Evolutionary conservation across 2,888 invertebrate genomes (phyloP), one percentile per base, ranked within the genome.

Genomic region (Lycophotia porphyrea): DNA sequence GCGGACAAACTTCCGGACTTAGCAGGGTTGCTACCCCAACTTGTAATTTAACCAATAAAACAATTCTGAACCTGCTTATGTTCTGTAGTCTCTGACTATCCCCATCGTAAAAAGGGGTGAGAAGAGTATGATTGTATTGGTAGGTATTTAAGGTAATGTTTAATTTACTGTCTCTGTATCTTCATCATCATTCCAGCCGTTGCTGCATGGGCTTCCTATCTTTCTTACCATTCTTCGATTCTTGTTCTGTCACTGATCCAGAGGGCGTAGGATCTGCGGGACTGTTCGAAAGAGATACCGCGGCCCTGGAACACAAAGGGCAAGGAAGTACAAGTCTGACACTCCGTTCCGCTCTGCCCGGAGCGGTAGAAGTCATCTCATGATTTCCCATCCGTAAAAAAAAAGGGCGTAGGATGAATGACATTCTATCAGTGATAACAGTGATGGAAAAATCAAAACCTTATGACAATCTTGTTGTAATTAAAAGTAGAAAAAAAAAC

Each of bases 1-100:
- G 95, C 95, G 95, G 94, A 94, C 95, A 92, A 93, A 94, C 95
- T 96, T 96, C 96, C 96, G 94, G 91, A 78, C 85, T 77, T 71
- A 69, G 21, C 89, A 95, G 95, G 96, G 96, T 80, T 95, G 94
- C 55, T 63, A 52, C 68, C 21, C 2, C 0, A 55, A 21, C 0
- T 24, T 34, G 1, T 39, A 7, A 52, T 49, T 66, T 36, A 7
- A n/a, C 1, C 18, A 39, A 63, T n/a, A n/a, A n/a, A 31, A 15
- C 36, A n/a, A n/a, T n/a, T n/a, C 24, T 63, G 5, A 8, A n/a
- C 8, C 8, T 4, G 15, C 1, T 7, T n/a, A 7, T n/a, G 2
- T 39, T 39, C 0, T 21, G 18, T 31, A 18, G 18, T 18, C 0
- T 18, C 31, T 27, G 5, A 0, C 13, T 27, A 15, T 55, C 13